Evolutionary conservation across 1,140 invertebrate species (phyloP).

Genomic region (Bombus waltoni): DNA sequence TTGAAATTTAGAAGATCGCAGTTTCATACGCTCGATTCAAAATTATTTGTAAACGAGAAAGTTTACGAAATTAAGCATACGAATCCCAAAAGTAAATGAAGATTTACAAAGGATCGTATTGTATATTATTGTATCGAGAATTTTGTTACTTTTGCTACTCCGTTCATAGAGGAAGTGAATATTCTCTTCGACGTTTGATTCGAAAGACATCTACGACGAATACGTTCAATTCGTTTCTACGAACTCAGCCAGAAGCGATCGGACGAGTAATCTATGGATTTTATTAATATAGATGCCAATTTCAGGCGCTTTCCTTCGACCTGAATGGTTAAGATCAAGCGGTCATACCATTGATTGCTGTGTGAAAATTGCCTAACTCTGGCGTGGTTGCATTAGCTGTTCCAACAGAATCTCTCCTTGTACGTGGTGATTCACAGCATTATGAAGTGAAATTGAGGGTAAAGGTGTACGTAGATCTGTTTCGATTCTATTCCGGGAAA

Average conservation of each 20-base stretch:
- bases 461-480: background rate
- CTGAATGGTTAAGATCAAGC: background rate
- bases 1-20: too few species aligned
- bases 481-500: background rate
- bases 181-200: background rate
- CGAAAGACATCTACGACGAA: background rate
- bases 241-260: background rate
- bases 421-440: background rate
- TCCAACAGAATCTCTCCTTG: background rate
- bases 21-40: background rate
- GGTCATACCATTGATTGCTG: background rate
- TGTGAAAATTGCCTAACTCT: background rate
- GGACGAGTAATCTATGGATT: background rate
- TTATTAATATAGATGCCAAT: background rate
- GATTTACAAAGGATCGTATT: too few species aligned
- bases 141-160: too few species aligned
- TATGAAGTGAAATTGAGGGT: background rate
- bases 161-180: background rate
- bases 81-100: too few species aligned
- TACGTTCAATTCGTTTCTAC: background rate
- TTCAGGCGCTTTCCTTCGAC: background rate
- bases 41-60: background rate
- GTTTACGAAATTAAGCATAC: background rate
- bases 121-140: background rate
- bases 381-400: background rate